Conservation (phyloP, 2,113 vertebrate species). For the Erpornis zantholeuca region DNA sequence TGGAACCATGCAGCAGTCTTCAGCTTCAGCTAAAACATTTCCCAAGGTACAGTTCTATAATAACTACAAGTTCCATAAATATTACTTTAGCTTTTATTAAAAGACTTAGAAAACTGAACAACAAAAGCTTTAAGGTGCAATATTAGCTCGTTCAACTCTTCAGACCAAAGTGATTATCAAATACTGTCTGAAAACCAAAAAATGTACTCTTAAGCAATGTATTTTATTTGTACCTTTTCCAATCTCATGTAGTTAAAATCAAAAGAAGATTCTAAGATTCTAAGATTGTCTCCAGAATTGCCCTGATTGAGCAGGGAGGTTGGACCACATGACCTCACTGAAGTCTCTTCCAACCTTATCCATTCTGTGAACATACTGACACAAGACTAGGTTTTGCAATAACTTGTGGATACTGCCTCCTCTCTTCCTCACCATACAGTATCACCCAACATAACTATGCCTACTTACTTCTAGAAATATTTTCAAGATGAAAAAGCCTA, state of each 20-base stretch:
- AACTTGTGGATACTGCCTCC: background rate
- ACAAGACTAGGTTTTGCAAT: background rate
- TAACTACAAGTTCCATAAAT: background rate
- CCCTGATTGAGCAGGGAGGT: background rate
- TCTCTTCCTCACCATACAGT: background rate
- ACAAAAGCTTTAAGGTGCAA: background rate
- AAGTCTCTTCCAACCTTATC: background rate
- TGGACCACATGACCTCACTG: background rate
- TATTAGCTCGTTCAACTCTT: background rate
- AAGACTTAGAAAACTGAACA: background rate
- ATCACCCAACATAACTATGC: background rate
- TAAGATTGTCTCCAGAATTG: background rate
- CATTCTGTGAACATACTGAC: background rate
- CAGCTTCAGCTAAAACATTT: background rate
- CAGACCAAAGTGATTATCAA: fast-evolving
- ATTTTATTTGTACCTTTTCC: background rate
- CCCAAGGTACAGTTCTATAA: background rate
- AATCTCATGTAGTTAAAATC: background rate
- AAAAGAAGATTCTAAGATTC: background rate
- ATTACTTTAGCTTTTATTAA: background rate
- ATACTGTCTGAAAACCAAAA: background rate
- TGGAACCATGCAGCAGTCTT: background rate
- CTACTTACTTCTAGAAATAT: background rate
- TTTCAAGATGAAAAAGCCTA: background rate
- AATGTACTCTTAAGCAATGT: background rate